Conservation (phyloP, 2,113 vertebrate genomes). For the Pedionomus torquatus region DNA sequence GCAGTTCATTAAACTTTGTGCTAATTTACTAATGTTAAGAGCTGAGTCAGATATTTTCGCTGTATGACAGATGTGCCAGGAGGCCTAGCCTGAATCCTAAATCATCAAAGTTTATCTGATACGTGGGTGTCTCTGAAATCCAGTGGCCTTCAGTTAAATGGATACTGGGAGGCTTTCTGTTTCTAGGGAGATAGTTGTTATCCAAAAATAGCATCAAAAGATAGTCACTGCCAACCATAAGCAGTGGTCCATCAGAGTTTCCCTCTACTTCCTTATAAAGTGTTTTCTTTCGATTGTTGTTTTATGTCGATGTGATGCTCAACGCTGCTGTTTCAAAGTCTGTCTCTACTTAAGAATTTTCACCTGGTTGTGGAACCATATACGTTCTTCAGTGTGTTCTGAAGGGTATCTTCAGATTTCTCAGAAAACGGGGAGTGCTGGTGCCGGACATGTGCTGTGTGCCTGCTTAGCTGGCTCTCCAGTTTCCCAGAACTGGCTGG, state of each 20-base stretch:
- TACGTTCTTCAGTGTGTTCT: not conserved
- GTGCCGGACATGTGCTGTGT: not conserved
- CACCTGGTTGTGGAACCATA: not conserved
- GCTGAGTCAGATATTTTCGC: not conserved
- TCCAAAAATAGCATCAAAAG: not conserved
- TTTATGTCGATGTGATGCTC: not conserved
- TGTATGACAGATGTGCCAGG: not conserved
- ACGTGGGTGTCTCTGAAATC: not conserved
- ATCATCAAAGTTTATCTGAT: not conserved
- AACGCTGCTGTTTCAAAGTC: not conserved
- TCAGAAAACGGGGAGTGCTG: not conserved
- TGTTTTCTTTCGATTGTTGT: not conserved
- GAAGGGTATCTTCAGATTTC: not conserved
- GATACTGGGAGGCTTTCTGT: not conserved
- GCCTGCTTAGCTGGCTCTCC: not conserved
- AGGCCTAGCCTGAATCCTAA: not conserved
- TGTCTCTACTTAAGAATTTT: not conserved
- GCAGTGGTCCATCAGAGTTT: not conserved
- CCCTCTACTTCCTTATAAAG: not conserved
- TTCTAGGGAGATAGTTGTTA: not conserved
- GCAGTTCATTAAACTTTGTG: not conserved
- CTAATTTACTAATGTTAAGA: not conserved
- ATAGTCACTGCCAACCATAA: not conserved
- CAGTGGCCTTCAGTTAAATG: not conserved
- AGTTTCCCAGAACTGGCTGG: not conserved